phyloP scores from a whole-genome alignment of 2,113 vertebrate genomes.

The Ellobius talpinus region DNA sequence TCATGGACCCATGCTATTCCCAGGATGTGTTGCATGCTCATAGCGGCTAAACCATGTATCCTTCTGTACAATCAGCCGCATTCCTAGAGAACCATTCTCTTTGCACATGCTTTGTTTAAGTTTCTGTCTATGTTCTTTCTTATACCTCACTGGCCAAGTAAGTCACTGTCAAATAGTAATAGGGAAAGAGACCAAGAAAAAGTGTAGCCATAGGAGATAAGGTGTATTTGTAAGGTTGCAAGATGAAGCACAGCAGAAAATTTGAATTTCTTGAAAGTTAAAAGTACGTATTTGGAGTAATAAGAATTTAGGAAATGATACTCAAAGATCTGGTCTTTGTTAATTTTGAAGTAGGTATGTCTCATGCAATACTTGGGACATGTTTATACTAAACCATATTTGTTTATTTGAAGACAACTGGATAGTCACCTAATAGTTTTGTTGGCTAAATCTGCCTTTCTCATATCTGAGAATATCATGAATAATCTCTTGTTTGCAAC shows the following conservation, averaged over 20 bases:
- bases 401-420: conserved; percentile 13
- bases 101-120: neutral
- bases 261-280: conserved; percentile 1
- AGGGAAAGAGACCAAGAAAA: neutral
- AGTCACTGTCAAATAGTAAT: neutral
- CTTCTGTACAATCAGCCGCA: neutral
- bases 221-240: neutral
- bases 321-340: neutral
- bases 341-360: neutral
- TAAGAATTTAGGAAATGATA: neutral
- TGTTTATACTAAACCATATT: neutral
- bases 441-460: neutral
- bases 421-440: neutral
- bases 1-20: neutral
- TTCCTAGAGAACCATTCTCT: neutral
- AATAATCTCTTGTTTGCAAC: neutral
- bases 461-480: neutral
- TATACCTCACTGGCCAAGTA: conserved; percentile 18
- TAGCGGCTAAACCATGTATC: neutral
- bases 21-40: neutral
- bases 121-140: neutral
- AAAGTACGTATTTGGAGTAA: neutral
- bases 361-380: neutral
- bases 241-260: neutral
- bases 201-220: neutral